A percentile compares a stretch with the other conserved stretches of the same genome.
Conservation (phyloP, 2,797 vertebrate species). For the Sparidentex hasta region DNA sequence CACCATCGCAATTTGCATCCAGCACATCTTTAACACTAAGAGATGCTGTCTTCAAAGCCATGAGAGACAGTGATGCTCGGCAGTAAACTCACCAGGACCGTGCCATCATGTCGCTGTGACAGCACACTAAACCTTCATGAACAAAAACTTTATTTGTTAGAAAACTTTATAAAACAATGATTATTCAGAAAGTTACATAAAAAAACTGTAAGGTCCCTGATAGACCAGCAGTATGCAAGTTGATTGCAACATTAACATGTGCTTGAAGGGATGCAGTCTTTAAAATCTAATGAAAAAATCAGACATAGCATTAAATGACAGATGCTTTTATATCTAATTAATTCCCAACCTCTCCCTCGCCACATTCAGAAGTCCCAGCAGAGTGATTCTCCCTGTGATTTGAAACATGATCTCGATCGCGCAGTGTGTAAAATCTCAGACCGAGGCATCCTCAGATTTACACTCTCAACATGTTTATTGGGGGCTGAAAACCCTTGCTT, state of each 20-base stretch:
- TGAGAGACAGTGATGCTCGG: too few relatives aligned
- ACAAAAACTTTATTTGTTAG: too few relatives aligned
- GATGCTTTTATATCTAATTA: slow-evolving; percentile 32
- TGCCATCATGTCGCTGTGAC: background rate
- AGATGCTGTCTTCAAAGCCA: background rate
- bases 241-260: slow-evolving; percentile 19
- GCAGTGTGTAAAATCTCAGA: slow-evolving; percentile 34
- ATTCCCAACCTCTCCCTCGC: slow-evolving; percentile 26
- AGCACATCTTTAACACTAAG: background rate
- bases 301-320: slow-evolving; percentile 35
- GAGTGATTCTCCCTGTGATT: slow-evolving; percentile 12
- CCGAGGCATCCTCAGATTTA: slow-evolving; percentile 21
- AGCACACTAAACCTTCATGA: background rate
- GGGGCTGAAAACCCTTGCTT: slow-evolving; percentile 36
- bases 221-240: background rate
- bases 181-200: background rate
- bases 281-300: slow-evolving; percentile 37
- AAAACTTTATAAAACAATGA: too few relatives aligned
- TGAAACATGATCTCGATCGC: slow-evolving; percentile 11
- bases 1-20: background rate
- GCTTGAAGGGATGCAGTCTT: slow-evolving; percentile 20
- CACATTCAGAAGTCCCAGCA: slow-evolving; percentile 4
- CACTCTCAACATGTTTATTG: slow-evolving; percentile 39
- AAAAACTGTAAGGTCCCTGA: background rate
- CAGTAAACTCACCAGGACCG: too few relatives aligned